A percentile compares a stretch with the other conserved stretches of the same genome.
These are phyloP conservation scores for Lumbricus terrestris DNA, from an alignment of 2,888 invertebrate species.

Conservation along the genomic window DNA sequence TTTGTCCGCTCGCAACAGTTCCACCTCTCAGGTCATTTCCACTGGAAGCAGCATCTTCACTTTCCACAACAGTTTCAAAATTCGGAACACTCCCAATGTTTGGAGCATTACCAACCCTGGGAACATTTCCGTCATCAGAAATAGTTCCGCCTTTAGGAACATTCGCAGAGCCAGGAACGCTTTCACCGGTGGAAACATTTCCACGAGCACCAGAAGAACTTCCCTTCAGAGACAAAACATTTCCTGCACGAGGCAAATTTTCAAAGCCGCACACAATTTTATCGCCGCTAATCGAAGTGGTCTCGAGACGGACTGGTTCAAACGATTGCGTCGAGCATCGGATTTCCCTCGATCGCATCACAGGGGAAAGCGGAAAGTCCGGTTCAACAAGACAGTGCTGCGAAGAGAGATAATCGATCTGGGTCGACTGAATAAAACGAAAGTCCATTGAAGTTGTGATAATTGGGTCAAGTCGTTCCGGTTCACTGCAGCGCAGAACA, in stretches of 20 bases:
- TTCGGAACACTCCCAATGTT: neutral
- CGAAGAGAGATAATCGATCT: neutral
- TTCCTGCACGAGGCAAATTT: neutral
- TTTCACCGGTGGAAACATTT: neutral
- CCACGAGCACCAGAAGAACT: neutral
- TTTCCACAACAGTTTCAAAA: neutral
- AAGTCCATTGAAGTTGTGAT: neutral
- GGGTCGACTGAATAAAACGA: neutral
- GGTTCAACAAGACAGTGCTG: neutral
- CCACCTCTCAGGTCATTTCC: neutral
- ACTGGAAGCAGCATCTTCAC: neutral
- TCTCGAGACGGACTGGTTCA: neutral
- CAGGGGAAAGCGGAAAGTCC: neutral
- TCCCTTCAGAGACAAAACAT: neutral
- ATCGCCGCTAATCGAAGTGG: neutral
- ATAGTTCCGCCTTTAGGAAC: neutral
- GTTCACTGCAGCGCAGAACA: neutral
- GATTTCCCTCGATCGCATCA: neutral
- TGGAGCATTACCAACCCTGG: neutral
- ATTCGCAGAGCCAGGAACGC: neutral
- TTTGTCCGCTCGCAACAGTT: too few species aligned
- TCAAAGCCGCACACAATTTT: neutral
- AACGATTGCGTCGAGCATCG: neutral
- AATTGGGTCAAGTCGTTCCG: neutral
- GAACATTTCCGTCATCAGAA: neutral